These are phyloP conservation scores for Coregonus sp. DNA, from an alignment of 2,797 vertebrate species.

Conservation along the genomic window DNA sequence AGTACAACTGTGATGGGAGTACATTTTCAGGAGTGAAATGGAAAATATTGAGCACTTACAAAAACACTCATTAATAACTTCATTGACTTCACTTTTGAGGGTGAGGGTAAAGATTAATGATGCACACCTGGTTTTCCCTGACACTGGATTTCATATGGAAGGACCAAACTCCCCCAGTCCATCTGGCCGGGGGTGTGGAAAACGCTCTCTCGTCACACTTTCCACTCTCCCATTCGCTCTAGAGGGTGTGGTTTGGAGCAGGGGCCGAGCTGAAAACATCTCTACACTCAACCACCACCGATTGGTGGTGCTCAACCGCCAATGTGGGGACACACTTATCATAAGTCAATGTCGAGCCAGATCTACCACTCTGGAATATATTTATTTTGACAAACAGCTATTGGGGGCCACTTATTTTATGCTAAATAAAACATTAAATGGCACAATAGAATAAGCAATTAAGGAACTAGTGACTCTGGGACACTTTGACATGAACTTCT, in stretches of 20 bases:
- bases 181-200: constrained; percentile 65
- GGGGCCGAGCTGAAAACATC: constrained; percentile 62
- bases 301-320: constrained; percentile 7
- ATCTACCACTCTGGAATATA: neutral
- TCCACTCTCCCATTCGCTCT: constrained; percentile 46
- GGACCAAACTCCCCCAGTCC: constrained; percentile 38
- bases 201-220: constrained; percentile 54
- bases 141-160: constrained; percentile 25
- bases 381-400: neutral
- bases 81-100: constrained; percentile 3
- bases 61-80: constrained; percentile 26
- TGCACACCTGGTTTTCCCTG: constrained; percentile 60
- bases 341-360: neutral
- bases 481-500: neutral
- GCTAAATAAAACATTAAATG: neutral
- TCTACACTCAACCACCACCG: constrained; percentile 34
- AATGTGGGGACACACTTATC: constrained; percentile 17
- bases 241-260: constrained; percentile 64
- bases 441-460: neutral
- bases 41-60: constrained; percentile 14
- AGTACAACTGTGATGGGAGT: constrained; percentile 14
- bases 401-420: neutral
- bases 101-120: constrained; percentile 47
- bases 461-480: neutral
- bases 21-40: constrained; percentile 26